phyloP scores from a whole-genome alignment of 2,888 invertebrate species.

The Osmoderma eremita region DNA sequence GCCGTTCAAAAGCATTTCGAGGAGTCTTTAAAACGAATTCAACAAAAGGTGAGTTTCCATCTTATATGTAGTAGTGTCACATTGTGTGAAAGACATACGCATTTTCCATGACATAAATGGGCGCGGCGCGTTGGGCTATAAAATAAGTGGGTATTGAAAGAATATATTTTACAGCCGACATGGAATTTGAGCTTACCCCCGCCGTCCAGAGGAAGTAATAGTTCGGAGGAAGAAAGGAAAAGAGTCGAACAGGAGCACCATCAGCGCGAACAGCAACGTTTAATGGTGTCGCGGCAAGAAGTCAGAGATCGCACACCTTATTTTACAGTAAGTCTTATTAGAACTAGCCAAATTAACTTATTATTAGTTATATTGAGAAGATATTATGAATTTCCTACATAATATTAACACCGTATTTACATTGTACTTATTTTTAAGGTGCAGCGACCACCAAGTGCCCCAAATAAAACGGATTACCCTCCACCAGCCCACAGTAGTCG shows the following conservation, averaged over 20 bases:
- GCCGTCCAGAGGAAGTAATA: slow-evolving; percentile 53
- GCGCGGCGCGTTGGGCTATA: too few relatives aligned
- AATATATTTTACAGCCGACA: slow-evolving; percentile 8
- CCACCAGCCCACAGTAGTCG: slow-evolving; percentile 63
- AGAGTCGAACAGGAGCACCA: slow-evolving; percentile 60
- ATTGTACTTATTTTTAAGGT: slow-evolving; percentile 47
- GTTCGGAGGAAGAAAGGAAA: slow-evolving; percentile 61
- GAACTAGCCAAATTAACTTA: not conserved
- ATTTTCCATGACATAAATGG: too few relatives aligned
- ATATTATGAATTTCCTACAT: not conserved
- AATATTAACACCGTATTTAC: not conserved
- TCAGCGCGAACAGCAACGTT: slow-evolving; percentile 60
- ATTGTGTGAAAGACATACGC: too few relatives aligned
- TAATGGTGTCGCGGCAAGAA: slow-evolving; percentile 57
- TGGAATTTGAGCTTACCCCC: slow-evolving; percentile 53
- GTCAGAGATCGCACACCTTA: slow-evolving; percentile 58
- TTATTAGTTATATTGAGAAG: slow-evolving; percentile 20
- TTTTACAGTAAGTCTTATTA: slow-evolving; percentile 51
- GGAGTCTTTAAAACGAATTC: slow-evolving; percentile 70
- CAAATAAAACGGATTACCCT: slow-evolving; percentile 64
- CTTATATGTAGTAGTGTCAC: slow-evolving; percentile 13
- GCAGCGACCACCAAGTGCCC: slow-evolving; percentile 60
- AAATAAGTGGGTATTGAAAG: too few relatives aligned
- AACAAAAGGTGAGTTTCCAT: slow-evolving; percentile 43
- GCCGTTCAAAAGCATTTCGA: slow-evolving; percentile 90